Base-by-base conservation (phyloP, 1,140 invertebrate genomes). In the Scaptomyza montana region DNA sequence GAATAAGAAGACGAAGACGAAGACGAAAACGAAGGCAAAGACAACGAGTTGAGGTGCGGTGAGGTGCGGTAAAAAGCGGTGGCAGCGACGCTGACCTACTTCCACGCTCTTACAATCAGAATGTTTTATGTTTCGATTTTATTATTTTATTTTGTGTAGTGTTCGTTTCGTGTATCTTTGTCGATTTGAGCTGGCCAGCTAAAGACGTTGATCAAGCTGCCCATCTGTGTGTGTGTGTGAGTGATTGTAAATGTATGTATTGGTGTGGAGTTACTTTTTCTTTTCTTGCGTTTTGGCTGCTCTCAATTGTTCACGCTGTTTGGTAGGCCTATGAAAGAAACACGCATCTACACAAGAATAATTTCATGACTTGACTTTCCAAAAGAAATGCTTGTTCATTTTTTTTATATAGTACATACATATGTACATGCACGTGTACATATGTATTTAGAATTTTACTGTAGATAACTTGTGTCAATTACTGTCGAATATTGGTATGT, bases 41-140 rank as follows among this genome's bases (percentile, higher is more conserved):
- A 54, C 53, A 50, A 39, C 63, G 10, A 36, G 21, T 2, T 25
- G 21, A 25, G 21, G 21, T 41, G 56, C 39, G 81, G 16, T 16
- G 43, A 43, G 33, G 7, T 25, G 33, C 9, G 33, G 33, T 30
- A 9, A 43, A n/a, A 13, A 33, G 4, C 57, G 33, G 9, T 51
- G 21, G 62, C 55, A 59, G 46, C 72, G 78, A 77, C 25, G 82
- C 54, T 90, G 89, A 90, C 89, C 89, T 75, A 90, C 84, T 89
- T 90, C 65, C 70, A 70, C 60, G 76, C 71, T 73, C 81, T 74
- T 86, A 91, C 89, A 91, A 91, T 91, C 89, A 91, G 89, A 91
- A 91, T 91, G 89, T 91, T 90, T 91, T 85, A 89, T 90, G 85
- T 91, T 87, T 91, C 89, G 89, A 90, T 91, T 84, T 87, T 89